Evolutionary conservation across 2,888 invertebrate species (phyloP), one percentile per base, ranked within the genome.

Genomic region (Gibbula magus): DNA sequence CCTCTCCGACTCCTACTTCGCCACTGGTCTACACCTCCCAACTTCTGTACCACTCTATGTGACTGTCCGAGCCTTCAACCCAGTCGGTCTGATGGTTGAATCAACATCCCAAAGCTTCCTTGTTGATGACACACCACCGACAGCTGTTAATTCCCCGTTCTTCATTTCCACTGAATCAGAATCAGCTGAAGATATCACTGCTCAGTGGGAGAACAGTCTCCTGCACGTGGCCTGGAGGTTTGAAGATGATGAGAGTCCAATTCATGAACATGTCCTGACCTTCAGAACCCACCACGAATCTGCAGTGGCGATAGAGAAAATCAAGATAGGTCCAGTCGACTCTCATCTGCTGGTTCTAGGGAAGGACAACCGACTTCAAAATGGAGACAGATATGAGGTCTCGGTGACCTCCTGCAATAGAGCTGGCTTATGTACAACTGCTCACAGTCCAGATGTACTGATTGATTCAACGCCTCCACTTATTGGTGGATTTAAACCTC

Each of bases 401-500:
- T 74, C 75, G 5, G 75, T 79, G 1, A 79, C 79, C 4, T 53
- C 45, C 10, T 79, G 79, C 22, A 79, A 79, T 45, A n/a, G n/a
- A 4, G 79, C 79, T 22, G 75, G 75, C 0, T 25, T 75, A 22
- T 79, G 79, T 61, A 75, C 75, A 18, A 61, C 75, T 7, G 25
- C 80, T 20, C 35, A 45, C 61, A 66, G 66, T 18, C 25, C 16
- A 25, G 18, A 45, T 4, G n/a, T 80, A 29, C 51, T 80, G 22
- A 56, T 78, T 29, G 80, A 80, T 52, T 73, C 70, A 25, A 70
- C 80, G 5, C 78, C 80, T 52, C 80, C 80, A 2, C 22, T 29
- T 67, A 79, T 35, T 78, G 78, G 87, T n/a, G 86, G 85, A n/a
- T 86, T 86, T 25, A 82, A 80, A 32, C 79, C 78, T n/a, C 81